phyloP scores from a whole-genome alignment of 2,797 vertebrate species.

The Rousettus madagascariensis region DNA sequence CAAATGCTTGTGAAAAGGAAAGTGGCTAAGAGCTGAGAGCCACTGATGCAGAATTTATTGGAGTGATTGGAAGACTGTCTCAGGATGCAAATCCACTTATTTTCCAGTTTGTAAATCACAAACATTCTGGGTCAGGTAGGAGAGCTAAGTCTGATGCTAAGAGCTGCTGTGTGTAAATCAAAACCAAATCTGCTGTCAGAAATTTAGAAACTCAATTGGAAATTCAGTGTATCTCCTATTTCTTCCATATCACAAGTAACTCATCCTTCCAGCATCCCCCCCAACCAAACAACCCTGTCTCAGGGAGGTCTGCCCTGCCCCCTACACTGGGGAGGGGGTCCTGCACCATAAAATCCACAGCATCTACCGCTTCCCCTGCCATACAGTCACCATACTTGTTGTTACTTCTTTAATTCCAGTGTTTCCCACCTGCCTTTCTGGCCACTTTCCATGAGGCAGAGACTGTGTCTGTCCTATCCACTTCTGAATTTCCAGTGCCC shows the following conservation, averaged over 20 bases:
- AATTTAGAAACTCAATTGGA: neutral
- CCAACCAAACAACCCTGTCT: too few relatives aligned
- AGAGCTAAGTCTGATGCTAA: slow-evolving; percentile 9
- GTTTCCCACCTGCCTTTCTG: neutral
- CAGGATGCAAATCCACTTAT: slow-evolving; percentile 47
- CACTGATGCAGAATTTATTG: slow-evolving; percentile 32
- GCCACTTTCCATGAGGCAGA: neutral
- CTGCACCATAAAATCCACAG: neutral
- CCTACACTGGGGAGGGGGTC: neutral
- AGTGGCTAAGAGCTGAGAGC: neutral
- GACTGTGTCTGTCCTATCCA: neutral
- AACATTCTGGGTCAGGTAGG: slow-evolving; percentile 29
- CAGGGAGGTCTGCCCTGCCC: neutral
- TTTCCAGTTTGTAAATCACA: slow-evolving; percentile 51
- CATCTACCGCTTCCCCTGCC: neutral
- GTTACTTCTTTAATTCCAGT: neutral
- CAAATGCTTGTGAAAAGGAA: neutral
- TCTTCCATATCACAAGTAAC: neutral
- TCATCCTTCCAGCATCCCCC: neutral
- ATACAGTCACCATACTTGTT: neutral
- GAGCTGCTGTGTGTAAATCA: neutral
- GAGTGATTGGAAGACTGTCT: slow-evolving; percentile 34
- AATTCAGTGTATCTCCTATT: neutral
- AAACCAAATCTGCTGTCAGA: slow-evolving; percentile 33
- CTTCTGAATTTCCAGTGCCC: neutral